Evolutionary conservation across 2,888 invertebrate species (phyloP).

Genomic region (Callyntrura guangdongensis): DNA sequence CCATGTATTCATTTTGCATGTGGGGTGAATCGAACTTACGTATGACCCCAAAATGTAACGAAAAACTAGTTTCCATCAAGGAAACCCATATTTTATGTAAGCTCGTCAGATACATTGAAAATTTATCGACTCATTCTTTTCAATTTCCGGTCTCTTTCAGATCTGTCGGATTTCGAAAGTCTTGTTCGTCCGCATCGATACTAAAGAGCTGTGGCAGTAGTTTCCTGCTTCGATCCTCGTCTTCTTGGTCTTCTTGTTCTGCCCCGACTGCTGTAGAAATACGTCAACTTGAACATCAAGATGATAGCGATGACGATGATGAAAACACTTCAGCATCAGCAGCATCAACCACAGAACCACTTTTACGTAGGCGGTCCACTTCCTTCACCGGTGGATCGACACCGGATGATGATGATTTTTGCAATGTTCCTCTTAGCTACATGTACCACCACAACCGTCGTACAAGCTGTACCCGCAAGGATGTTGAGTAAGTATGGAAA

Average conservation of each 20-base stretch:
- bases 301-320: neutral
- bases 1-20: neutral
- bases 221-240: neutral
- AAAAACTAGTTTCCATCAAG: too few relatives aligned
- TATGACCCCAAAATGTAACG: slow-evolving; percentile 36
- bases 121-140: neutral
- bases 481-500: slow-evolving; percentile 28
- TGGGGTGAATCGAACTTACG: neutral
- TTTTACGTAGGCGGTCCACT: neutral
- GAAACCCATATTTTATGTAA: too few relatives aligned
- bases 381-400: neutral
- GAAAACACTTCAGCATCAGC: too few relatives aligned
- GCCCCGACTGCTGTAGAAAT: neutral
- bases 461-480: slow-evolving; percentile 48
- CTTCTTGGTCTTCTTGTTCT: neutral
- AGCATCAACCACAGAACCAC: slow-evolving; percentile 2
- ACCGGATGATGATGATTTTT: slow-evolving; percentile 15
- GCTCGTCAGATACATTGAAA: too few relatives aligned
- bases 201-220: neutral
- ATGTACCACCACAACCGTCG: slow-evolving; percentile 1
- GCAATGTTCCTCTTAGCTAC: slow-evolving; percentile 35
- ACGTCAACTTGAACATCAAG: too few relatives aligned
- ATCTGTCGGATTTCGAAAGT: slow-evolving; percentile 20
- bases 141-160: slow-evolving; percentile 3
- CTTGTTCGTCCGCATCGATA: neutral